phyloP scores from a whole-genome alignment of 2,888 invertebrate species.

The Philereme vetulata region DNA sequence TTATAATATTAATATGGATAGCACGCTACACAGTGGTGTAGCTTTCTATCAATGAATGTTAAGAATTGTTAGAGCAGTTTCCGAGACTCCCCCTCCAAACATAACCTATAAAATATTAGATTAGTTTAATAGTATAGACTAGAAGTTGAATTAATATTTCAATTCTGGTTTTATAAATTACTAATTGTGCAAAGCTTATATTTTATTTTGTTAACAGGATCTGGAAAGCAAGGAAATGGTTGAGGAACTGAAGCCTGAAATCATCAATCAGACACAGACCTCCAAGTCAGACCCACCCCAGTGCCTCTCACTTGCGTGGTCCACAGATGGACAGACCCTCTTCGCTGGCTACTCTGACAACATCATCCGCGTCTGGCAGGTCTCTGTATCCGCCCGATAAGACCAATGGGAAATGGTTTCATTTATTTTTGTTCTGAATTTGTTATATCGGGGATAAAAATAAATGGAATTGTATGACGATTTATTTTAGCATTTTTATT shows the following conservation, averaged over 20 bases:
- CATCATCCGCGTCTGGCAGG: slow-evolving; percentile 99
- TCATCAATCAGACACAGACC: slow-evolving; percentile 88
- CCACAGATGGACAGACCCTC: slow-evolving; percentile 98
- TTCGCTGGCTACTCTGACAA: slow-evolving; percentile 99
- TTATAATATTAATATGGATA: no score
- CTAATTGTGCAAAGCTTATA: slow-evolving; percentile 4
- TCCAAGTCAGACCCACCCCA: slow-evolving; percentile 95
- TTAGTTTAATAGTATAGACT: no score
- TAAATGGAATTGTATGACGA: slow-evolving; percentile 74
- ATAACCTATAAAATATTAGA: no score
- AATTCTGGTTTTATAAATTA: neutral
- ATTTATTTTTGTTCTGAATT: slow-evolving; percentile 77
- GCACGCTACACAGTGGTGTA: no score
- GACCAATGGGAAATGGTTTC: slow-evolving; percentile 60
- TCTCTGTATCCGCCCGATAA: slow-evolving; percentile 93
- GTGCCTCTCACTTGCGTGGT: slow-evolving; percentile 99
- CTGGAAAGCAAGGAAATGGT: slow-evolving; percentile 99
- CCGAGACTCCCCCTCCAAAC: no score
- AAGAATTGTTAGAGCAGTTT: no score
- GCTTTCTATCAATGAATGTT: no score
- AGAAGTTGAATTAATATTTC: neutral
- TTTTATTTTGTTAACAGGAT: slow-evolving; percentile 85
- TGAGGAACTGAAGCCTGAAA: slow-evolving; percentile 98
- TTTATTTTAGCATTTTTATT: slow-evolving; percentile 66
- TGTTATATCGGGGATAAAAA: slow-evolving; percentile 67